Evolutionary conservation across 2,888 invertebrate genomes (phyloP), one percentile per base, ranked within the genome.

Genomic region (Tetanocera ferruginea): DNA sequence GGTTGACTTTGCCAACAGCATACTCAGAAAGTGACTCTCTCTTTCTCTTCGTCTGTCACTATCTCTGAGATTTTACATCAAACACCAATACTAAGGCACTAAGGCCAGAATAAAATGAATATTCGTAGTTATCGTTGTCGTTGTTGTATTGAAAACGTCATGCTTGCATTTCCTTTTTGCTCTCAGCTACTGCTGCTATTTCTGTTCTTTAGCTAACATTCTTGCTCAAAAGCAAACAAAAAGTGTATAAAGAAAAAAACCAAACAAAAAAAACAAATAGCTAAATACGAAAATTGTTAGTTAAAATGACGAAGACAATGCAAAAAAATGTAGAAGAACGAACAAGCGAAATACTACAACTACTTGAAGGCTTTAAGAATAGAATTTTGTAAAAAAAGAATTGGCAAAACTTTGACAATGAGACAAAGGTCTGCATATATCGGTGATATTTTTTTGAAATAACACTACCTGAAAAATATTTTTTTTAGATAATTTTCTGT

Each of bases 101-200:
- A 72, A 55, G 23, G 11, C 14, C 34, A 72, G 72, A 25, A 49
- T n/a, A 66, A 62, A 74, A 64, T 49, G 62, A 74, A 64, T 28
- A 5, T 31, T 52, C 19, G n/a, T 19, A 5, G 23, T 19, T 11
- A 19, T 55, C 55, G 55, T 9, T 55, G 5, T 1, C 64, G 49
- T 25, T 74, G 62, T 64, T 74, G 62, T 64, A 62, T 11, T 64
- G 19, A 43, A 49, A 37, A 37, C 28, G 23, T 72, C 34, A 6
- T 43, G 72, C 72, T 49, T 72, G 72, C 60, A 57, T 72, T 72
- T 72, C 60, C 23, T 51, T 25, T 57, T 23, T 37, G 34, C 25
- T 72, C n/a, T 43, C 37, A 72, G 57, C 55, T 19, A 14, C 19
- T 37, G 37, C 57, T 73, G 60, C 25, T 51, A 28, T 11, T 67